A percentile compares a stretch with the other conserved stretches of the same genome.
Evolutionary conservation across 2,888 invertebrate species (phyloP).

Genomic region (Sinodicranocentrus sp.): DNA sequence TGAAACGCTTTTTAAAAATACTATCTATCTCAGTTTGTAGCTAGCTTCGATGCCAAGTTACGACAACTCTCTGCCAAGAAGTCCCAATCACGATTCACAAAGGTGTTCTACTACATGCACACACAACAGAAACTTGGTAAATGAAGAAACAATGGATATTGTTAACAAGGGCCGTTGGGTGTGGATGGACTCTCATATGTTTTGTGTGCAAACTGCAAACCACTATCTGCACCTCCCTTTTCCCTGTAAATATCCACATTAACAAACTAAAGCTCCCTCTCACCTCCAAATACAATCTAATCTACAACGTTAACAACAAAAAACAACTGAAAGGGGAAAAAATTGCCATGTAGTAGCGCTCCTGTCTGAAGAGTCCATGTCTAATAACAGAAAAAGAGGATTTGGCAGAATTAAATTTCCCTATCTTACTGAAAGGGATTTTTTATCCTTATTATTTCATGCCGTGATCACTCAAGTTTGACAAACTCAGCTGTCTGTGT

Average conservation of each 20-base stretch:
- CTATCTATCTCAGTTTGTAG: too few species aligned
- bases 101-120: background rate
- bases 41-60: conserved; percentile 21
- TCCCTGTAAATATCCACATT: conserved; percentile 14
- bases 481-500: conserved; percentile 62
- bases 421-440: conserved; percentile 26
- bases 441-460: conserved; percentile 36
- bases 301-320: too few species aligned
- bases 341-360: background rate
- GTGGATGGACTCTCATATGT: conserved; percentile 26
- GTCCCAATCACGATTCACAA: conserved; percentile 8
- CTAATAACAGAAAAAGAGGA: too few species aligned
- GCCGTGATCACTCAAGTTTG: conserved; percentile 63
- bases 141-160: conserved; percentile 20
- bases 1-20: too few species aligned
- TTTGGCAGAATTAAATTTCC: conserved; percentile 1
- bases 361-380: too few species aligned
- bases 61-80: conserved; percentile 9
- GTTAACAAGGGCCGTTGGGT: conserved; percentile 7
- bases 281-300: too few species aligned
- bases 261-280: background rate
- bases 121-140: background rate
- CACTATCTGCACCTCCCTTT: conserved; percentile 13
- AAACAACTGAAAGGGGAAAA: background rate
- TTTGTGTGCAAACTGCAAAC: conserved; percentile 12